phyloP scores from a whole-genome alignment of 1,140 invertebrate genomes.

The Drosophila elegans region DNA sequence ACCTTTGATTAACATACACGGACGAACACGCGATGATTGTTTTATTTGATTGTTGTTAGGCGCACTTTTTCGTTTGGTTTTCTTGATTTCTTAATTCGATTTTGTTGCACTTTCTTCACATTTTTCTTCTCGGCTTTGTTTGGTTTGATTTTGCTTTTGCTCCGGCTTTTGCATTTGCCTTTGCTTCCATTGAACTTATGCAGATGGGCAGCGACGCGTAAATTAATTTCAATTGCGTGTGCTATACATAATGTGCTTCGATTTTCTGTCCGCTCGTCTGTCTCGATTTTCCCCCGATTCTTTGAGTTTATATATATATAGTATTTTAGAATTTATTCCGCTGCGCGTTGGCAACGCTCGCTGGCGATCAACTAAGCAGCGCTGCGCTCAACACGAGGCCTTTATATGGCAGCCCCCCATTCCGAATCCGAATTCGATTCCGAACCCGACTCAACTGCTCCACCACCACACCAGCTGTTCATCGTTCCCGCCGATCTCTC shows the following conservation, averaged over 20 bases:
- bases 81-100: conserved; percentile 26
- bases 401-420: conserved; percentile 43
- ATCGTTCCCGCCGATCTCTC: conserved; percentile 8
- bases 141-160: conserved; percentile 22
- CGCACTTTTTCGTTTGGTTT: conserved; percentile 8
- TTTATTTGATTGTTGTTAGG: conserved; percentile 21
- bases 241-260: conserved; percentile 67
- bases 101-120: conserved; percentile 48
- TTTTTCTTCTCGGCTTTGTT: conserved; percentile 11
- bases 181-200: conserved; percentile 76
- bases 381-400: conserved; percentile 53
- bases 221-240: conserved; percentile 73
- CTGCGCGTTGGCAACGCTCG: conserved; percentile 52
- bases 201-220: conserved; percentile 68
- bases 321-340: background rate
- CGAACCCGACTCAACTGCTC: conserved; percentile 54
- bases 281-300: conserved; percentile 5
- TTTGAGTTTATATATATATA: conserved; percentile 3
- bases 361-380: conserved; percentile 59
- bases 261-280: conserved; percentile 13
- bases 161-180: conserved; percentile 14
- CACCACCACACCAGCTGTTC: conserved; percentile 27
- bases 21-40: conserved; percentile 30
- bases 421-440: conserved; percentile 13
- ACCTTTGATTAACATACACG: conserved; percentile 27